phyloP scores from a whole-genome alignment of 2,797 vertebrate species.

The Periophthalmus magnuspinnatus region DNA sequence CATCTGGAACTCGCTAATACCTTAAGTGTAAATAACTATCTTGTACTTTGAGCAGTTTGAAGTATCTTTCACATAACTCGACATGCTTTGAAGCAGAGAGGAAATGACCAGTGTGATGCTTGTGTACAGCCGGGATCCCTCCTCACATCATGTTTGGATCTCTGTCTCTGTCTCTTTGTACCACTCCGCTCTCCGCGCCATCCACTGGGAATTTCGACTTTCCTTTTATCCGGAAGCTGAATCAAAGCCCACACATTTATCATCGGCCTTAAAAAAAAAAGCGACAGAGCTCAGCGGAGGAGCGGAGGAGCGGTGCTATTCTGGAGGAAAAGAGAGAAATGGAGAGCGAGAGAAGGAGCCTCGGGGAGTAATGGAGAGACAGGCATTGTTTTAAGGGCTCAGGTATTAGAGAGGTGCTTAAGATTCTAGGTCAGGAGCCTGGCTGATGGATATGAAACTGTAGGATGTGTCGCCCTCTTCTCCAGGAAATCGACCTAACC shows the following conservation, averaged over 20 bases:
- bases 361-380: conserved; percentile 47
- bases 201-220: conserved; percentile 46
- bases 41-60: background rate
- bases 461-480: conserved; percentile 2
- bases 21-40: background rate
- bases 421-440: conserved; percentile 63
- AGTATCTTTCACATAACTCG: conserved; percentile 6
- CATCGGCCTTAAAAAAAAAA: conserved; percentile 65
- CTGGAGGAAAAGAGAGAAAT: conserved; percentile 33
- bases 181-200: conserved; percentile 9
- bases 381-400: conserved; percentile 54
- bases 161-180: conserved; percentile 42
- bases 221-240: conserved; percentile 39
- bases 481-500: conserved; percentile 30
- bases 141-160: conserved; percentile 35
- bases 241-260: conserved; percentile 69
- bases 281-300: conserved; percentile 42
- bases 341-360: conserved; percentile 18
- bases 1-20: too few relatives aligned
- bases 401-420: conserved; percentile 57
- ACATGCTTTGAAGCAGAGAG: conserved; percentile 38
- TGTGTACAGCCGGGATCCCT: conserved; percentile 37
- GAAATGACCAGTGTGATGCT: conserved; percentile 34
- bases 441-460: conserved; percentile 53
- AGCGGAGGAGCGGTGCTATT: conserved; percentile 50